Evolutionary conservation across 2,888 invertebrate genomes (phyloP), one percentile per base, ranked within the genome.

Genomic region (Caenorhabditis virilis): DNA sequence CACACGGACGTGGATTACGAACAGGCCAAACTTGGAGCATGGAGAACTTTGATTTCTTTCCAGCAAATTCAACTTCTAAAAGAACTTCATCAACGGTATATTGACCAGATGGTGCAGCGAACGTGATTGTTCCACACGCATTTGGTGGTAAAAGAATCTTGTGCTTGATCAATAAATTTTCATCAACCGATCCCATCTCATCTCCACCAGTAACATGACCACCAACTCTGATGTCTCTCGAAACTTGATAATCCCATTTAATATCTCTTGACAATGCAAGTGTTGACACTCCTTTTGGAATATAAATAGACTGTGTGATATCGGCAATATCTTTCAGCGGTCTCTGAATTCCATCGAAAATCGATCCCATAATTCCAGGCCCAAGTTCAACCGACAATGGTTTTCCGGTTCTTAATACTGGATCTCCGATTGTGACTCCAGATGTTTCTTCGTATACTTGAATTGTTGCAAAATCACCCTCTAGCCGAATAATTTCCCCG

Each of bases 271-370:
- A 91, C 63, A 99, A 86, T 46, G 91, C 88, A 16, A 95, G 95
- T 57, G 91, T 89, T 85, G 95, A 97, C 46, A 99, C 89, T 33
- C 76, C 47, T 41, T 56, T 48, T 39, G 98, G 98, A 86, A 99
- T 98, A 88, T 99, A 98, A 86, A 99, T 98, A 84, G 93, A 93
- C 84, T 89, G 88, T 0, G 94, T 93, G 66, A 94, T 85, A 84
- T 93, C 93, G 84, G 91, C 88, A 85, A 99, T 98, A 86, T 95
- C 95, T 49, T 86, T 93, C 82, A 99, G 85, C 0, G 98, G 98
- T 83, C 98, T 91, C 86, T 98, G 98, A 86, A 98, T 98, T 88
- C 98, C 98, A 87, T 99, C 98, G 87, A 97, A 98, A 87, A 99
- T 98, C 85, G 93, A 94, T 72, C 93, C 93, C 88, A 99, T 90